A percentile compares a stretch with the other conserved stretches of the same genome.
Evolutionary conservation across 2,113 vertebrate species (phyloP).

Genomic region (Myiagra hebetior): DNA sequence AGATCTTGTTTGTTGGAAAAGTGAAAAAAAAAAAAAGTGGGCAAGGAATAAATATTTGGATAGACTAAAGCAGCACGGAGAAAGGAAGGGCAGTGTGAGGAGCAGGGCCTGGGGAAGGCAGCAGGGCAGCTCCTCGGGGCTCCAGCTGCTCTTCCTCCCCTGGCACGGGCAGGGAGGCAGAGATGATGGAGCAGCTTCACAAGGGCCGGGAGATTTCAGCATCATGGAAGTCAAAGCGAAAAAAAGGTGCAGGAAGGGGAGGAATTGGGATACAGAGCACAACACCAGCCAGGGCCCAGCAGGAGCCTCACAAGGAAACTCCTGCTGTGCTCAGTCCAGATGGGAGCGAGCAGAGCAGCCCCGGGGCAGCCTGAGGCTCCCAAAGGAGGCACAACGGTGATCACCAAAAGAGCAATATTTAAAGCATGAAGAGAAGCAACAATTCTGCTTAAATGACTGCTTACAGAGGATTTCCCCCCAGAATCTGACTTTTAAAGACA

Average conservation of each 20-base stretch:
- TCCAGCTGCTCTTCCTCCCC: not conserved
- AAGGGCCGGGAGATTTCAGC: not conserved
- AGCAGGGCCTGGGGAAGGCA: not conserved
- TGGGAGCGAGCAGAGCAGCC: not conserved
- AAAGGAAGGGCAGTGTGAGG: fast-evolving
- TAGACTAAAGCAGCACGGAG: not conserved
- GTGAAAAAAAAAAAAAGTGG: too few relatives aligned
- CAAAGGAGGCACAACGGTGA: fast-evolving
- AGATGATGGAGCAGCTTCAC: not conserved
- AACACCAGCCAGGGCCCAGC: not conserved
- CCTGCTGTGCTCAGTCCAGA: fast-evolving
- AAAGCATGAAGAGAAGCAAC: not conserved
- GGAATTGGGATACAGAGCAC: fast-evolving
- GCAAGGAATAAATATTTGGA: not conserved
- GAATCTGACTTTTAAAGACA: not conserved
- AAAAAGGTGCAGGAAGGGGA: not conserved
- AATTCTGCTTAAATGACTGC: not conserved
- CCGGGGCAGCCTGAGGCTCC: not conserved
- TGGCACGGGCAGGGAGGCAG: fast-evolving
- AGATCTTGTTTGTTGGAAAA: not conserved
- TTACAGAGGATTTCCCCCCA: not conserved
- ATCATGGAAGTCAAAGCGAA: not conserved
- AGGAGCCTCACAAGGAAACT: not conserved
- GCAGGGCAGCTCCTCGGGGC: not conserved
- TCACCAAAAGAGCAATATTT: not conserved